Evolutionary conservation across 1,140 invertebrate genomes (phyloP).

Genomic region (Mylabris phalerata): DNA sequence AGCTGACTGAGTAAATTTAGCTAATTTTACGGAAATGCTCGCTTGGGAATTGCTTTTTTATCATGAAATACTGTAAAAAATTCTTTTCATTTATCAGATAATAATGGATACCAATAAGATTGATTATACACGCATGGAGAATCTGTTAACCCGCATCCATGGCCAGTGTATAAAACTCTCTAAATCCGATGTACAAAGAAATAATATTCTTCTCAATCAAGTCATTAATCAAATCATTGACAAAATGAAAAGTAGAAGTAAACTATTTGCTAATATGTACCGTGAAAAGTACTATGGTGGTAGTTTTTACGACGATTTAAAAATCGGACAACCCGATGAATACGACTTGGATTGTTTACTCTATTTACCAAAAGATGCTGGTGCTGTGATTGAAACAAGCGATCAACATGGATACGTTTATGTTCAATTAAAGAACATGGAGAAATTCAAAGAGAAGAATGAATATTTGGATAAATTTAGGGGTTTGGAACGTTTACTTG

Average conservation of each 20-base stretch:
- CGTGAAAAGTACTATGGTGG: constrained; percentile 1
- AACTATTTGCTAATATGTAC: constrained; percentile 16
- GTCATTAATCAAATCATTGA: background rate
- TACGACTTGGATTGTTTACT: constrained; percentile 19
- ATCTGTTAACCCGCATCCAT: constrained; percentile 25
- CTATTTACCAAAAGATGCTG: constrained; percentile 7
- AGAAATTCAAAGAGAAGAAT: background rate
- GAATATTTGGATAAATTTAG: constrained; percentile 3
- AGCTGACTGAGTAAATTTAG: too few species aligned
- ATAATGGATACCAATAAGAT: constrained; percentile 12
- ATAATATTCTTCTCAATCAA: constrained; percentile 19
- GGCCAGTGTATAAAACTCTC: constrained; percentile 19
- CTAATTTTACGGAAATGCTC: too few species aligned
- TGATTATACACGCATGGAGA: constrained; percentile 27
- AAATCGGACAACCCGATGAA: constrained; percentile 2
- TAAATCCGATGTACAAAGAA: constrained; percentile 20
- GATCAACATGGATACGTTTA: constrained; percentile 20
- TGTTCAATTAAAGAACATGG: constrained; percentile 2
- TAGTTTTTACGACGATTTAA: constrained; percentile 9
- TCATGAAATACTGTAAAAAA: too few species aligned
- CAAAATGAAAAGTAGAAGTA: constrained; percentile 11
- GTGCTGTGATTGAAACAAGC: background rate
- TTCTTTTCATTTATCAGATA: background rate
- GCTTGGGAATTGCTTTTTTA: too few species aligned
- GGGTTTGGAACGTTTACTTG: background rate